Base-by-base conservation (phyloP, 1,140 invertebrate genomes). In the Trachymyrmex septentrionalis region DNA sequence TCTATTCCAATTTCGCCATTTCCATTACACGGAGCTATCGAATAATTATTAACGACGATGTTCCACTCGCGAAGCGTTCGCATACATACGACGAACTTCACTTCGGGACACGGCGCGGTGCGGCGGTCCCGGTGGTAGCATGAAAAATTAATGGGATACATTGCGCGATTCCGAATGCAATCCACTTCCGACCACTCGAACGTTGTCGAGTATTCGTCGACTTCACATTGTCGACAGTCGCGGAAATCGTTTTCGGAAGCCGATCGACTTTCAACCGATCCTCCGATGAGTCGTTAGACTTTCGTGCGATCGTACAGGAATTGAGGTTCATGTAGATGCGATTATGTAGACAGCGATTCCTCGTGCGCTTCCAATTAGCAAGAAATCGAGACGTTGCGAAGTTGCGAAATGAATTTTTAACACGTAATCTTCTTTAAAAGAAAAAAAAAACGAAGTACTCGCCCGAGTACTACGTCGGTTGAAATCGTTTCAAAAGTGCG, bases 291-390 rank as follows among this genome's bases (percentile, higher is more conserved):
- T 90, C 64, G 87, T 90, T 88, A 90, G 38, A 63, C 27, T 77
- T 90, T 88, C 81, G 27, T 80, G 76, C 57, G 85, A 86, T 87
- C 72, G 75, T 61, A 72, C 86, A 16, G 59, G 19, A 57, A 57
- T 80, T 27, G 27, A 21, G 63, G 10, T 64, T 57, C n/a, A 61
- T 53, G 73, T 9, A 69, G 38, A 34, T 55, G 82, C 64, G 81
- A 90, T 90, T 87, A 90, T 90, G 87, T 72, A 64, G 61, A 30
- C 50, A 73, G 88, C 55, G 38, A 44, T 44, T 87, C 78, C 27
- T 85, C 64, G 84, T 57, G 30, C 57, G 4, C 44, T 48, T 57
- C 72, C 88, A 90, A 90, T 90, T 87, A 90, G 72, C 75, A 59
- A 59, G 71, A 27, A 34, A 90, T 87, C 71, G 69, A 81, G 71